Evolutionary conservation across 2,797 vertebrate genomes (phyloP).

Genomic region (Atherinosoma microstoma): DNA sequence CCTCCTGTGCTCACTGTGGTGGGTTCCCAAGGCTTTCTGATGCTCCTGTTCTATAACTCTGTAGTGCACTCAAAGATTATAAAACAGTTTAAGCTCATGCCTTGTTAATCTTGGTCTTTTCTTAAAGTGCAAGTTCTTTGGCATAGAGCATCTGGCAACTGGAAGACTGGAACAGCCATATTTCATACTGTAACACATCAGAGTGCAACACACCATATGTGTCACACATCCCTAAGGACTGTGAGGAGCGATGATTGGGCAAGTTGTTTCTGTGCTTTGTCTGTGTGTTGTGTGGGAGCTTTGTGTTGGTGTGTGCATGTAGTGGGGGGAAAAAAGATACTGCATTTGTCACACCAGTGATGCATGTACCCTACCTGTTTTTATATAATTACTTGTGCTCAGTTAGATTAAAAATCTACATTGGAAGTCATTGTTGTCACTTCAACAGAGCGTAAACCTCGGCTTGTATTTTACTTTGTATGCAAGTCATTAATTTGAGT

Average conservation of each 20-base stretch:
- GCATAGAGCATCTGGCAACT: slow-evolving; percentile 35
- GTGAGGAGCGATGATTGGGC: slow-evolving; percentile 15
- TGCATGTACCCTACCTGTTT: background rate
- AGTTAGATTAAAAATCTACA: slow-evolving; percentile 21
- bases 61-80: slow-evolving; percentile 17
- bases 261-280: slow-evolving; percentile 8
- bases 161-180: slow-evolving; percentile 28
- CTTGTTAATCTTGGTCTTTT: slow-evolving; percentile 13
- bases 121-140: slow-evolving; percentile 23
- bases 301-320: background rate
- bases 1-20: background rate
- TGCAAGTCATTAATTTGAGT: background rate
- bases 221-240: slow-evolving; percentile 35
- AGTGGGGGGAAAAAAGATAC: background rate
- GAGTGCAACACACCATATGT: slow-evolving; percentile 31
- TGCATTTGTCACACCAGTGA: slow-evolving; percentile 13
- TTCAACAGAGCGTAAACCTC: background rate
- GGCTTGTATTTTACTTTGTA: background rate
- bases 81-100: slow-evolving; percentile 17
- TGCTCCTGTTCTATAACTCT: slow-evolving; percentile 18
- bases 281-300: background rate
- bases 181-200: slow-evolving; percentile 25
- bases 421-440: slow-evolving; percentile 21
- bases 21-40: slow-evolving; percentile 12
- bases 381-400: slow-evolving; percentile 38